Base-by-base conservation (phyloP, 1,140 invertebrate species). In the Parasteatoda tepidariorum region DNA sequence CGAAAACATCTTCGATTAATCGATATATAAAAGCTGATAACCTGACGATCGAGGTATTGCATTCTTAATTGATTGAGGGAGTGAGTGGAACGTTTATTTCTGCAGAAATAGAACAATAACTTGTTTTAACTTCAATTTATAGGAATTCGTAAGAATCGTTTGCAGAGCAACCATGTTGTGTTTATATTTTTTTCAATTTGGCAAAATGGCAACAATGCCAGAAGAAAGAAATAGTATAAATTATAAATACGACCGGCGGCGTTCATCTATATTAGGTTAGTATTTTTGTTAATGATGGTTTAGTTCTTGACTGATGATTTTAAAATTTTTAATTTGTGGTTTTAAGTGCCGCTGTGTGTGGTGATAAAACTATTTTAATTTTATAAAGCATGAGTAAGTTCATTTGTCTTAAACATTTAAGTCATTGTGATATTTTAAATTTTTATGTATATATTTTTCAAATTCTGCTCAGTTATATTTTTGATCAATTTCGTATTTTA, bases 1-100 rank as follows among this genome's bases (percentile, higher is more conserved):
- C 64, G 76, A 79, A 79, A 79, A 79, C 62, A 67, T 28, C 28
- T 6, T 38, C 26, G 3, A 64, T n/a, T 48, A 28, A 64, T 76
- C 38, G 74, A 76, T n/a, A 18, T 64, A 76, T 76, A 76, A 76
- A 76, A 76, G 34, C 34, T 18, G 59, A 64, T 48, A 38, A 64
- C 34, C 59, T 66, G 24, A 28, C 22, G 22, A n/a, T 48, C 28
- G 38, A 48, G 54, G 28, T 15, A 54, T 64, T n/a, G n/a, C 74
- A 66, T 38, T 76, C 22, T 6, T 30, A 9, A 48, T 31, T 54
- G n/a, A 66, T 48, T 31, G 13, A 6, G 4, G 0, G 18, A 15
- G 34, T 22, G 57, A 41, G n/a, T 15, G 22, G 22, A 48, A 30
- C 24, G 15, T n/a, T 38, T 59, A 3, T 18, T 33, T 15, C 34